Percentiles rank a stretch among this genome's conserved stretches.
phyloP scores from a whole-genome alignment of 2,113 vertebrate species.

The Coptodon bakossiorum region DNA sequence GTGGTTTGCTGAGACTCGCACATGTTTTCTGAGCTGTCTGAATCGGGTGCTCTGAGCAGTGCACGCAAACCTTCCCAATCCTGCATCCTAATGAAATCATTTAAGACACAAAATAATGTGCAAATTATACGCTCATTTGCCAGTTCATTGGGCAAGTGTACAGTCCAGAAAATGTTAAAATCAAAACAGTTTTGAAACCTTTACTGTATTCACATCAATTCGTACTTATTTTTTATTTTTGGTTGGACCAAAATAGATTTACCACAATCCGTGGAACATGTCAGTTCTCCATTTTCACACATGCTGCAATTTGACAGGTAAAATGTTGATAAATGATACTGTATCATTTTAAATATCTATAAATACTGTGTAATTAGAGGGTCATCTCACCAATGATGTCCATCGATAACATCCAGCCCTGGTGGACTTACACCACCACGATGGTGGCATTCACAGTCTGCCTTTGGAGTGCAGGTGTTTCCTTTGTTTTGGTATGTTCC shows the following conservation, averaged over 20 bases:
- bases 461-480: conserved; percentile 27
- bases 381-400: conserved; percentile 54
- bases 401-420: conserved; percentile 43
- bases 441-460: conserved; percentile 53
- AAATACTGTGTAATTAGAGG: not conserved
- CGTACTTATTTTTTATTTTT: not conserved
- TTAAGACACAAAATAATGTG: not conserved
- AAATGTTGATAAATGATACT: not conserved
- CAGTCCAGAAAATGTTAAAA: not conserved
- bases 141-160: not conserved
- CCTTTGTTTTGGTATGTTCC: conserved; percentile 49
- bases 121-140: not conserved
- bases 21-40: conserved; percentile 59
- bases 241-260: not conserved
- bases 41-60: conserved; percentile 24
- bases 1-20: conserved; percentile 46
- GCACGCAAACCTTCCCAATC: conserved; percentile 55
- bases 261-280: conserved; percentile 55
- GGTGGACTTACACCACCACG: not conserved
- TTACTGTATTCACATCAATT: not conserved
- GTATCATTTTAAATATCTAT: not conserved
- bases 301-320: conserved; percentile 17
- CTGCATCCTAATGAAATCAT: conserved; percentile 3
- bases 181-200: not conserved
- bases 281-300: conserved; percentile 63